Percentiles rank a stretch among this genome's conserved stretches.
Evolutionary conservation across 2,113 vertebrate genomes (phyloP).

Genomic region (Galemys pyrenaicus): DNA sequence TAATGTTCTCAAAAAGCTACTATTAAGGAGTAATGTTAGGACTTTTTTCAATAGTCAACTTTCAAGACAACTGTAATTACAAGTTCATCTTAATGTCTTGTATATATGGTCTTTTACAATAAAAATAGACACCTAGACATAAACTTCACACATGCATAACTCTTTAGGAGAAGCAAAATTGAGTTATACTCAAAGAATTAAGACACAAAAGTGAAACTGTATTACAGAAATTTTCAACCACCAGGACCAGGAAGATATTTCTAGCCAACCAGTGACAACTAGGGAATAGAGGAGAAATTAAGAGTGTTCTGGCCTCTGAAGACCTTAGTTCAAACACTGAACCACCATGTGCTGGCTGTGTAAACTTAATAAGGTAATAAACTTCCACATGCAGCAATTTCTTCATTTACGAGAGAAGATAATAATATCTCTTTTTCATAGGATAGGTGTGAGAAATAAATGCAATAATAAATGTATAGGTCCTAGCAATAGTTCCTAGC

Average conservation of each 20-base stretch:
- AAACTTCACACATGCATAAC: background rate
- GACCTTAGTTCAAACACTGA: background rate
- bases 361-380: background rate
- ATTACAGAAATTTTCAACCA: background rate
- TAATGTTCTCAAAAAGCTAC: background rate
- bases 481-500: background rate
- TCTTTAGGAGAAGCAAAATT: background rate
- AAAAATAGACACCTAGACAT: background rate
- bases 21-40: background rate
- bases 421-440: background rate
- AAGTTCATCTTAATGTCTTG: background rate
- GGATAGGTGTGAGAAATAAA: background rate
- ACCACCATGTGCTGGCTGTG: background rate
- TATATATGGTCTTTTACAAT: background rate
- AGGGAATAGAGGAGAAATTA: background rate
- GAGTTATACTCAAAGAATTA: conserved; percentile 7
- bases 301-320: background rate
- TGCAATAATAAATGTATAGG: background rate
- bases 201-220: background rate
- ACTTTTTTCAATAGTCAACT: background rate
- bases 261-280: background rate
- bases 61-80: background rate
- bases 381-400: background rate
- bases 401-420: background rate
- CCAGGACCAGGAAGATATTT: background rate